Conservation (phyloP, 2,888 invertebrate species). For the Acanthosepion esculentum region DNA sequence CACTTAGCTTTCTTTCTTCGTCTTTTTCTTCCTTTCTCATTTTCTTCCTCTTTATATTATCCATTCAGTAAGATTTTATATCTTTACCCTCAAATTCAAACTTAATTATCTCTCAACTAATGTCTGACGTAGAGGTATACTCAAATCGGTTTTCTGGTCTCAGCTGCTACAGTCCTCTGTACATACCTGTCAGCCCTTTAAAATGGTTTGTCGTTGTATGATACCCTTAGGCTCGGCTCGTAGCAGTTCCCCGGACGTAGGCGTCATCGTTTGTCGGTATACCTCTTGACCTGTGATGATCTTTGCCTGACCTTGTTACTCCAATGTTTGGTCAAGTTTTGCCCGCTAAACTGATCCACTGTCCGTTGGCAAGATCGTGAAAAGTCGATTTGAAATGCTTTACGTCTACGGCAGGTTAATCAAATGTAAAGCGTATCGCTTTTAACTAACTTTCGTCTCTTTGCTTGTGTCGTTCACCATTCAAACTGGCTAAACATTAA, state of each 20-base stretch:
- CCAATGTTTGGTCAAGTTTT: background rate
- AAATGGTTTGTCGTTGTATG: background rate
- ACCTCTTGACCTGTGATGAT: constrained; percentile 18
- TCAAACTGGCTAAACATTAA: too few relatives aligned
- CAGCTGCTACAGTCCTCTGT: background rate
- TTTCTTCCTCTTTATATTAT: background rate
- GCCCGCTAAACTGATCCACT: background rate
- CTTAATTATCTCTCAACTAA: constrained; percentile 18
- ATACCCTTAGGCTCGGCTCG: constrained; percentile 18
- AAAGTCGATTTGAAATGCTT: background rate
- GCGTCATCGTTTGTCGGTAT: background rate
- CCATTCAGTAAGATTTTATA: background rate
- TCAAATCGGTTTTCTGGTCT: background rate
- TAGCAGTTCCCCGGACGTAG: constrained; percentile 11
- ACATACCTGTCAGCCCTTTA: constrained; percentile 4
- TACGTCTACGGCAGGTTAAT: background rate
- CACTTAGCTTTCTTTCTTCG: background rate
- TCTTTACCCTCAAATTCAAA: background rate
- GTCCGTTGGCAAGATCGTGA: background rate
- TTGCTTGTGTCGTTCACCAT: background rate
- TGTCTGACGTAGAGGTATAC: constrained; percentile 4
- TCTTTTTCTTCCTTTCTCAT: background rate
- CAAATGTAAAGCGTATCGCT: background rate
- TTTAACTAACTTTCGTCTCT: background rate
- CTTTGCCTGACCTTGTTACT: background rate